These are phyloP conservation scores for Hirudinaria manillensis DNA, from an alignment of 2,888 invertebrate species.

Conservation along the genomic window DNA sequence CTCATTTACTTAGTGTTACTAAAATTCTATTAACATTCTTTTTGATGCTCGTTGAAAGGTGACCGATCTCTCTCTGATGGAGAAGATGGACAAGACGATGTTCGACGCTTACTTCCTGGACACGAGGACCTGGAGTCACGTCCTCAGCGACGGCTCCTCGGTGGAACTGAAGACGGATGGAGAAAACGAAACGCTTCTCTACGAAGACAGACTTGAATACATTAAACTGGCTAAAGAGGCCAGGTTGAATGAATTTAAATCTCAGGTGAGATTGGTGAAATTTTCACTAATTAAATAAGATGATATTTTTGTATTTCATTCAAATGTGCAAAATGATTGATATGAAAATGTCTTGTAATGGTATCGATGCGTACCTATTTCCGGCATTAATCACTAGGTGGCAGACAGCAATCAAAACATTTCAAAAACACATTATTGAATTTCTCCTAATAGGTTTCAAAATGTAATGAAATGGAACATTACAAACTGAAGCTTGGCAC, in stretches of 20 bases:
- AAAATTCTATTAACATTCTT: neutral
- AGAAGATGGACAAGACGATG: constrained; percentile 43
- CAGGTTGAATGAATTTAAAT: constrained; percentile 48
- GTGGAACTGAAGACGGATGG: constrained; percentile 45
- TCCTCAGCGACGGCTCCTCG: constrained; percentile 40
- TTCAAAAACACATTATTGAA: too few species aligned
- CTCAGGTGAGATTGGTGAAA: constrained; percentile 45
- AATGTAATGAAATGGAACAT: too few species aligned
- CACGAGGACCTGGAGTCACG: constrained; percentile 36
- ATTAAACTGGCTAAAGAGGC: constrained; percentile 45
- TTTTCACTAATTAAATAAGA: neutral
- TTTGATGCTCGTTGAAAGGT: constrained; percentile 41
- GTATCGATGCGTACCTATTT: too few species aligned
- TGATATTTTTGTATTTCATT: neutral
- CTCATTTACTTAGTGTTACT: too few species aligned
- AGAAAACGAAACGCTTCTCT: constrained; percentile 45
- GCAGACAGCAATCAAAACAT: too few species aligned
- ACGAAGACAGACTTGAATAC: constrained; percentile 48
- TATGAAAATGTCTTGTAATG: too few species aligned
- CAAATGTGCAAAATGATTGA: too few species aligned
- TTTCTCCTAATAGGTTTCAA: too few species aligned
- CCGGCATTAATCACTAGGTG: too few species aligned
- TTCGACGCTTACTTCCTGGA: constrained; percentile 42
- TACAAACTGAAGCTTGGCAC: too few species aligned
- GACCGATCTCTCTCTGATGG: constrained; percentile 46